Evolutionary conservation across 2,797 vertebrate species (phyloP), one percentile per base, ranked within the genome.

Genomic region (Odontamblyopus lacepedii): DNA sequence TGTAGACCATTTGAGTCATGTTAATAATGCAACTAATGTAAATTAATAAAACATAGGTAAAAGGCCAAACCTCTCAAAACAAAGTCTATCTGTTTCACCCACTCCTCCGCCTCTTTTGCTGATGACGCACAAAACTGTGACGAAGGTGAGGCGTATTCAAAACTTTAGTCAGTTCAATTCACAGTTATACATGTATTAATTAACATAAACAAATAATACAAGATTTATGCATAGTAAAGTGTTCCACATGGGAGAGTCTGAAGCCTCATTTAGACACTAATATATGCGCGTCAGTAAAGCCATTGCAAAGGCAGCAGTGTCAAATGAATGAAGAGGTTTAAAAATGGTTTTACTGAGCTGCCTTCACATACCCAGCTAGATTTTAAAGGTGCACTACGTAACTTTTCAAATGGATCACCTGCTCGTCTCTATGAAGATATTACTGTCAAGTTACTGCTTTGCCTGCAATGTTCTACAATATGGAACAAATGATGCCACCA

Each of bases 41-140:
- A 23, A 7, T 18, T 51, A 51, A 55, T 53, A 15, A 68, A 68
- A 67, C 48, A 32, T 59, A 16, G 13, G 13, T 66, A 68, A 82
- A 23, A 26, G 59, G 60, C 55, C 84, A 74, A 70, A 98, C 98
- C 97, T 96, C 86, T 96, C 84, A 97, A 91, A 72, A 96, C 92
- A 93, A 97, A 96, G 91, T 93, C 92, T 76, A 98, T 94, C 87
- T 95, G 93, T 87, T 97, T 95, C 81, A 99, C 95, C 98, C 98
- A 99, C 84, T 98, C 95, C 74, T 96, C 95, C 1, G 97, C 97
- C 87, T 99, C 98, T 87, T 94, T 96, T 76, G 83, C 91, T 67
- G 95, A 95, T 86, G 96, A 92, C 81, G 97, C 98, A 91, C 96
- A 94, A 90, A 99, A 99, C 98, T 99, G 90, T 83, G 85, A 85